A percentile compares a stretch with the other conserved stretches of the same genome.
phyloP scores from a whole-genome alignment of 2,797 vertebrate genomes.

The Muscicapa comitata region DNA sequence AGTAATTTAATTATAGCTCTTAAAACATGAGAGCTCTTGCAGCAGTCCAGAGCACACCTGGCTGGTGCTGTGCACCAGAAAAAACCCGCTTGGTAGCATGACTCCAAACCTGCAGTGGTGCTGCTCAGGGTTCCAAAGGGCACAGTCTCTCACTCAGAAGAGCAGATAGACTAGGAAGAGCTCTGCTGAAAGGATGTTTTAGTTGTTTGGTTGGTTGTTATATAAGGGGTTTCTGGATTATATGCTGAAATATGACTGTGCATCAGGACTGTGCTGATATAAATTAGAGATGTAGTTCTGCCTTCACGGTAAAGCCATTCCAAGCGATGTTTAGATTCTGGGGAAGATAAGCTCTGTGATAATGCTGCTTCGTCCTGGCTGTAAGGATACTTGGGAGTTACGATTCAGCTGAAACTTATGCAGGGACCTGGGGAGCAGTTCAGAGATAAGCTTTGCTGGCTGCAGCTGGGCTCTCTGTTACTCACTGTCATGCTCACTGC shows the following conservation, averaged over 20 bases:
- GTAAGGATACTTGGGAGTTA: neutral
- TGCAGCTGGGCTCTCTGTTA: neutral
- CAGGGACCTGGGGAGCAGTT: neutral
- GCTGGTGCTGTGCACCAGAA: neutral
- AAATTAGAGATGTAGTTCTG: neutral
- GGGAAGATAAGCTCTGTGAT: neutral
- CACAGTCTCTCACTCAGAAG: neutral
- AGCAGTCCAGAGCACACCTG: fast-evolving
- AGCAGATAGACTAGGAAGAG: neutral
- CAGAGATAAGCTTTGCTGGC: neutral
- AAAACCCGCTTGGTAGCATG: fast-evolving
- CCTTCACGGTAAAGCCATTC: neutral
- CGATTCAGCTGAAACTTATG: neutral
- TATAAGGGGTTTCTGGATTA: neutral
- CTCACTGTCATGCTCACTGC: neutral
- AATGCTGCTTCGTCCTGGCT: neutral
- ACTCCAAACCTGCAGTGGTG: fast-evolving
- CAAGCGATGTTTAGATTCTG: fast-evolving
- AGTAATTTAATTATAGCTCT: neutral
- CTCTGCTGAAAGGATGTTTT: fast-evolving
- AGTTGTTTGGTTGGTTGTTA: neutral
- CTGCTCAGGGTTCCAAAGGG: neutral
- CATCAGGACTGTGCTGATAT: neutral
- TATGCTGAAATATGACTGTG: fast-evolving
- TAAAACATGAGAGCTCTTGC: neutral